phyloP scores from a whole-genome alignment of 2,113 vertebrate genomes.

The Steatornis caripensis region DNA sequence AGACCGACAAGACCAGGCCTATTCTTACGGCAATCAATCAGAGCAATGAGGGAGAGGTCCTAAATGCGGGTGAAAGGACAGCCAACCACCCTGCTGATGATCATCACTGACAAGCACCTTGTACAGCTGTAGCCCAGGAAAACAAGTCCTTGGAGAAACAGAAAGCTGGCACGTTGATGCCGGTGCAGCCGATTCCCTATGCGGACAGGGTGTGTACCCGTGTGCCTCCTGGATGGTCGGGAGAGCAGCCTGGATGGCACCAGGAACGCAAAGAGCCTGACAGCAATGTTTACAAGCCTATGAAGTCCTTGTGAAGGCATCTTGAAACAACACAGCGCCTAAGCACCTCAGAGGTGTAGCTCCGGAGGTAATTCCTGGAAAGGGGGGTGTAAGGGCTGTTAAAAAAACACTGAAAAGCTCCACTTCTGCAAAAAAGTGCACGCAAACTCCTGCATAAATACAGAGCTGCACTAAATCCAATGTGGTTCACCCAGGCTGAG shows the following conservation, averaged over 20 bases:
- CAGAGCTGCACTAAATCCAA: neutral
- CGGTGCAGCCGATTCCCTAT: neutral
- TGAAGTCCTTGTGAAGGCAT: neutral
- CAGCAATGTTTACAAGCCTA: neutral
- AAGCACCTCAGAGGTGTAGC: neutral
- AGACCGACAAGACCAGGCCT: neutral
- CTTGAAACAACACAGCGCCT: neutral
- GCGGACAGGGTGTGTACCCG: neutral
- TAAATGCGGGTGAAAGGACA: neutral
- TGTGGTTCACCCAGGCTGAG: neutral
- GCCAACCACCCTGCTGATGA: too few species aligned
- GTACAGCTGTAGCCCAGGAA: neutral
- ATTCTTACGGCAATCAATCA: neutral
- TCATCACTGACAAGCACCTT: neutral
- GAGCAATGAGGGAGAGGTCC: neutral
- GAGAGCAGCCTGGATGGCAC: neutral
- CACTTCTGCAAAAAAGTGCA: neutral
- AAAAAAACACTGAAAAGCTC: neutral
- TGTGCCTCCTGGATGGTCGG: neutral
- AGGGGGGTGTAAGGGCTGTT: neutral
- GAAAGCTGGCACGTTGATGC: neutral
- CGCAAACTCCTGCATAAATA: neutral
- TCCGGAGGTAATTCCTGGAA: neutral
- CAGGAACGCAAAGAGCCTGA: neutral
- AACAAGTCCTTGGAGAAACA: neutral